Evolutionary conservation across 1,140 invertebrate genomes (phyloP).

Genomic region (Eulimnadia texana): DNA sequence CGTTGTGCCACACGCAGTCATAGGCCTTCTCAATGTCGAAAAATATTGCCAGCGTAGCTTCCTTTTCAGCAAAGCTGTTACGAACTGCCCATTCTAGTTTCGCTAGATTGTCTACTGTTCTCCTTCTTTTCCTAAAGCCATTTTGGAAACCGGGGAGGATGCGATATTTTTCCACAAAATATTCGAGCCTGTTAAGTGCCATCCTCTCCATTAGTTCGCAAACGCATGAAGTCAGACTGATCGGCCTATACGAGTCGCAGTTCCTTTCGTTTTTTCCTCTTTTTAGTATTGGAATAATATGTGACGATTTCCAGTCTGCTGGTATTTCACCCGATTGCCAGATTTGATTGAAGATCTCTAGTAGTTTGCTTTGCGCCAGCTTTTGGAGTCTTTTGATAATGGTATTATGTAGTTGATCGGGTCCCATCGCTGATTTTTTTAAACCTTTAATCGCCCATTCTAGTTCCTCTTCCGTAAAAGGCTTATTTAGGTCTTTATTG

Average conservation of each 20-base stretch:
- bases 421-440: background rate
- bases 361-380: background rate
- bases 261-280: constrained; percentile 13
- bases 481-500: background rate
- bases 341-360: background rate
- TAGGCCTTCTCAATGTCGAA: constrained; percentile 31
- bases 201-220: constrained; percentile 17
- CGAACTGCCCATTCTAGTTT: constrained; percentile 26
- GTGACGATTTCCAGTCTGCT: constrained; percentile 15
- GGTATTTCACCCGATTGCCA: background rate
- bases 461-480: background rate
- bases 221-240: constrained; percentile 13
- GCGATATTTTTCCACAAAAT: constrained; percentile 9
- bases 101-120: constrained; percentile 26
- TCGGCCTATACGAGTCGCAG: constrained; percentile 16
- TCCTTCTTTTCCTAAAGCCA: constrained; percentile 25
- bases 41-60: constrained; percentile 23
- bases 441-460: background rate
- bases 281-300: constrained; percentile 17
- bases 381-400: background rate
- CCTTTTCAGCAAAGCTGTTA: constrained; percentile 24
- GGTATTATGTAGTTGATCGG: background rate
- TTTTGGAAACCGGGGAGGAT: constrained; percentile 13
- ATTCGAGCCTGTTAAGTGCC: constrained; percentile 6
- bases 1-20: constrained; percentile 28